These are phyloP conservation scores for Cynaeus angustus DNA, from an alignment of 2,888 invertebrate species.

Conservation along the genomic window DNA sequence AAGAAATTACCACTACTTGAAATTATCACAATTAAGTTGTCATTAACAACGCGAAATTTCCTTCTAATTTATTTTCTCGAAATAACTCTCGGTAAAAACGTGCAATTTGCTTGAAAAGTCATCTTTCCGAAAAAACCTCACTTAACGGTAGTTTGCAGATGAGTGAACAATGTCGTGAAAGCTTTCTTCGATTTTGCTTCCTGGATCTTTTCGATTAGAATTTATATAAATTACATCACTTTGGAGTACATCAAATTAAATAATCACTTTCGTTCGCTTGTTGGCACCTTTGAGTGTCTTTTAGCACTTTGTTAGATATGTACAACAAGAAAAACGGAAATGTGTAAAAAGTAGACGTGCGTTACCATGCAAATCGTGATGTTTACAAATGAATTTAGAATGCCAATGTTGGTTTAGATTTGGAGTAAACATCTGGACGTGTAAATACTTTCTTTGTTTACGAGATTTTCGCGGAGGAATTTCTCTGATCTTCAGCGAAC, in stretches of 20 bases:
- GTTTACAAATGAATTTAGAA: constrained; percentile 1
- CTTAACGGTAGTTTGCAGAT: constrained; percentile 1
- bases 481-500: background rate
- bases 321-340: background rate
- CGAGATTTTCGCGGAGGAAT: background rate
- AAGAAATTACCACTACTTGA: background rate
- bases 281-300: constrained; percentile 17
- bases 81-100: background rate
- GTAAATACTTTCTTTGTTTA: constrained; percentile 10
- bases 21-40: too few species aligned
- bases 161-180: constrained; percentile 3
- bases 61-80: background rate
- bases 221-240: constrained; percentile 1
- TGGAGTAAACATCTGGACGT: background rate
- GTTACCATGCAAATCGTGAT: background rate
- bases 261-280: constrained; percentile 27
- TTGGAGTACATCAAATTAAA: background rate
- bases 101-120: background rate
- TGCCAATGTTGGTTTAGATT: constrained; percentile 10
- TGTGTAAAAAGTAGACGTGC: constrained; percentile 1
- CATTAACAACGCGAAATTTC: background rate
- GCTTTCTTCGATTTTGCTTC: background rate
- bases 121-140: constrained; percentile 1
- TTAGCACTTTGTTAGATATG: constrained; percentile 18
- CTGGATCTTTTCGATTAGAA: background rate